Conservation (phyloP, 2,888 invertebrate genomes). For the Adineta ricciae region DNA sequence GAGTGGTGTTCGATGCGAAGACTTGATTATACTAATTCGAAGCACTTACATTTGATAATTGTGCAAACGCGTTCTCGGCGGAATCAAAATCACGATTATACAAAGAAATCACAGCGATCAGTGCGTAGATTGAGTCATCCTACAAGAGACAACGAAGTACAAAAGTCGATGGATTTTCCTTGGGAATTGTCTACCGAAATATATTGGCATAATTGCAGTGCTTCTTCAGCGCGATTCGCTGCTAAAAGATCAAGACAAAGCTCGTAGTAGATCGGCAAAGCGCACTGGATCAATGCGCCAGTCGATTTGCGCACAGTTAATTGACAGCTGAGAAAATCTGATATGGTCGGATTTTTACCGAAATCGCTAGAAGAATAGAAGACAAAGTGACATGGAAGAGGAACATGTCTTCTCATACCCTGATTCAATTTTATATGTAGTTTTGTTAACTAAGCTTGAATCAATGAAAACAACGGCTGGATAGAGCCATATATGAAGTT, state of each 20-base stretch:
- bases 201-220: slow-evolving; percentile 66
- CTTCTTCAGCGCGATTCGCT: slow-evolving; percentile 63
- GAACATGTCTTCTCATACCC: not conserved
- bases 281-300: slow-evolving; percentile 69
- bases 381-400: too few relatives aligned
- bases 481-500: slow-evolving; percentile 71
- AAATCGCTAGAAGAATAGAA: slow-evolving; percentile 66
- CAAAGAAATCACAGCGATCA: slow-evolving; percentile 78
- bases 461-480: slow-evolving; percentile 65
- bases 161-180: slow-evolving; percentile 35
- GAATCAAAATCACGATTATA: slow-evolving; percentile 72
- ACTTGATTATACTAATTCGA: not conserved
- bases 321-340: slow-evolving; percentile 71
- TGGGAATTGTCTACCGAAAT: slow-evolving; percentile 55
- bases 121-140: slow-evolving; percentile 64
- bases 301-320: slow-evolving; percentile 75
- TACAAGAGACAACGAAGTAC: not conserved
- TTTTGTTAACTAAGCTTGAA: slow-evolving; percentile 60
- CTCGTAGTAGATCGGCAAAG: slow-evolving; percentile 61
- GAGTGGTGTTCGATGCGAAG: not conserved
- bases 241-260: slow-evolving; percentile 62
- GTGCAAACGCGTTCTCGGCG: slow-evolving; percentile 90
- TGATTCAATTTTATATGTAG: slow-evolving; percentile 46
- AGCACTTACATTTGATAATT: slow-evolving; percentile 61
- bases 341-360: slow-evolving; percentile 71